Percentiles rank a stretch among this genome's conserved stretches.
These are phyloP conservation scores for Sceliomorpha sp. DNA, from an alignment of 2,888 invertebrate species.

Conservation along the genomic window DNA sequence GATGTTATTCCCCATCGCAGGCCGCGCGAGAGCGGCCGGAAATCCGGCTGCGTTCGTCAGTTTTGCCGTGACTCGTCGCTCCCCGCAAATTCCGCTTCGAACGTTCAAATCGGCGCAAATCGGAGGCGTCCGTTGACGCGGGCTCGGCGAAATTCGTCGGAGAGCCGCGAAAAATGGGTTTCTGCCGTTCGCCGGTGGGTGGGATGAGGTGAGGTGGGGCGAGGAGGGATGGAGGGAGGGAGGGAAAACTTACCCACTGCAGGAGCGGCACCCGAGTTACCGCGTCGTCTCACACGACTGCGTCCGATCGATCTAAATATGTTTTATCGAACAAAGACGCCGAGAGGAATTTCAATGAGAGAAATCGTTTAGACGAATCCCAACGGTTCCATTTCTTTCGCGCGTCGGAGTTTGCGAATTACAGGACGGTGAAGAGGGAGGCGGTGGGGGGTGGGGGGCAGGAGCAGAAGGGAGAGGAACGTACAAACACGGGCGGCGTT, in stretches of 20 bases:
- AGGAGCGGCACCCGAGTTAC: too few species aligned
- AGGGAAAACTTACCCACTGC: too few species aligned
- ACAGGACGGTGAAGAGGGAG: too few species aligned
- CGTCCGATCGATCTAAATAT: conserved; percentile 28
- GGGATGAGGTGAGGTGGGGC: too few species aligned
- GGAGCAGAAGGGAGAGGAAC: too few species aligned
- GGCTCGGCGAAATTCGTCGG: conserved; percentile 1
- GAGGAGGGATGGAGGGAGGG: too few species aligned
- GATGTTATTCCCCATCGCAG: conserved; percentile 53
- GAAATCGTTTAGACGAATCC: conserved; percentile 22
- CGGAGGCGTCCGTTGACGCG: conserved; percentile 4
- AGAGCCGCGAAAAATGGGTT: conserved; percentile 32
- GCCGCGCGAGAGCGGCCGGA: conserved; percentile 27
- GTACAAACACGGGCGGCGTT: too few species aligned
- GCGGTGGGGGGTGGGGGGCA: too few species aligned
- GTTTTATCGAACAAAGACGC: conserved; percentile 22
- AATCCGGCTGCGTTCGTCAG: conserved; percentile 57
- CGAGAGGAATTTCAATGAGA: conserved; percentile 28
- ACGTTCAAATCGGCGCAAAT: conserved; percentile 31
- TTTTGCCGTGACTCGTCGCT: conserved; percentile 51
- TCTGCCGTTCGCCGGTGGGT: too few species aligned
- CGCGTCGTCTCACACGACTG: conserved; percentile 8
- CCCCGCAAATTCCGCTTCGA: conserved; percentile 47
- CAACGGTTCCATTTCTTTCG: conserved; percentile 9
- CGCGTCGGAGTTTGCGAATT: conserved; percentile 1